These are phyloP conservation scores for Coluber constrictor DNA, from an alignment of 2,797 vertebrate species.

Conservation along the genomic window DNA sequence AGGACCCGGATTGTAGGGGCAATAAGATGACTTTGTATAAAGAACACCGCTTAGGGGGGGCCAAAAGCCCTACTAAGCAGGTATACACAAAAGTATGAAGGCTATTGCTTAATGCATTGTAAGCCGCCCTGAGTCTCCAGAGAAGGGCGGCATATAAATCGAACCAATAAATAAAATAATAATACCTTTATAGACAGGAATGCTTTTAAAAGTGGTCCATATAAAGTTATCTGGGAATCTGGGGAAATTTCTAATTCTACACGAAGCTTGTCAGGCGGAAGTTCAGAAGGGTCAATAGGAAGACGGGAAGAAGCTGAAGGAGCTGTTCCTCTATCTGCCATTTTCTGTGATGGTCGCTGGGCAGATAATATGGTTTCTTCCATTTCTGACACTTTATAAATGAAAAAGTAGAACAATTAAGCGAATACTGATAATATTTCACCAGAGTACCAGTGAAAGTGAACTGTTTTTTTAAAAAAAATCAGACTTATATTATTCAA, in stretches of 20 bases:
- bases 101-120: no score
- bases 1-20: no score
- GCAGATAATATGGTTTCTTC: constrained; percentile 88
- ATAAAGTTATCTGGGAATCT: constrained; percentile 91
- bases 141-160: no score
- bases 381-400: constrained; percentile 88
- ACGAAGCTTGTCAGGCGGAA: constrained; percentile 89
- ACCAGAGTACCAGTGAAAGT: background rate
- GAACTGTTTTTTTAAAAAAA: background rate
- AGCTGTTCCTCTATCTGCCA: constrained; percentile 70
- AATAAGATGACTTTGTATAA: no score
- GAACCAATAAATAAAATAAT: no score
- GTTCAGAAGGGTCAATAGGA: constrained; percentile 85
- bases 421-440: background rate
- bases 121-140: no score
- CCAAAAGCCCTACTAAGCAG: no score
- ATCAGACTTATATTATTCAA: background rate
- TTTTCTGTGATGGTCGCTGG: constrained; percentile 74
- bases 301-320: constrained; percentile 70
- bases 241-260: constrained; percentile 96
- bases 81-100: no score
- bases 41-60: no score
- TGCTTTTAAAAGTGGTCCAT: constrained; percentile 88
- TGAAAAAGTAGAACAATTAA: constrained; percentile 22
- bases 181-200: constrained; percentile 92